Evolutionary conservation across 2,888 invertebrate genomes (phyloP).

Genomic region (Tyria jacobaeae): DNA sequence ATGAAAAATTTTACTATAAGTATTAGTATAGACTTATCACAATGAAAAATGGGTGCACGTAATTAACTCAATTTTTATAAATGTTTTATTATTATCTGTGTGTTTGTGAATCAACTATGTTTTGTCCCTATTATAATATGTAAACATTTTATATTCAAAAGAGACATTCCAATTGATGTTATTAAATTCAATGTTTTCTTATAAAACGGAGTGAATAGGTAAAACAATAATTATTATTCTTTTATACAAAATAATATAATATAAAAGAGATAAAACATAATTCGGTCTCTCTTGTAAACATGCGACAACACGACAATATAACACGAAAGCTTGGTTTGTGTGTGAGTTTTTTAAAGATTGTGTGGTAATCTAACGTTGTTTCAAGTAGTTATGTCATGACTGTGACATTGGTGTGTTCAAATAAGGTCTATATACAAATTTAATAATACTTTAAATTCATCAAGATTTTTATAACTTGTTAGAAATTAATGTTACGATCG

Average conservation of each 20-base stretch:
- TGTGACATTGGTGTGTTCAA: constrained; percentile 37
- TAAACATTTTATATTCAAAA: neutral
- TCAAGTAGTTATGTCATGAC: constrained; percentile 12
- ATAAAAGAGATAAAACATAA: constrained; percentile 19
- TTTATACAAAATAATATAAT: neutral
- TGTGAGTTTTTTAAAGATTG: constrained; percentile 43
- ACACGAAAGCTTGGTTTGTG: constrained; percentile 30
- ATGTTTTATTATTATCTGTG: constrained; percentile 14
- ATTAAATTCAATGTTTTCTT: constrained; percentile 8
- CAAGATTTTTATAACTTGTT: neutral
- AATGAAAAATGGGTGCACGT: constrained; percentile 28
- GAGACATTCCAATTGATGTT: constrained; percentile 13
- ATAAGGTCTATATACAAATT: constrained; percentile 25
- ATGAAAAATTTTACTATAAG: constrained; percentile 22
- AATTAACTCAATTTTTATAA: constrained; percentile 18
- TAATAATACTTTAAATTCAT: neutral
- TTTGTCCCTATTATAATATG: constrained; percentile 23
- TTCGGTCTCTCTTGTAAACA: constrained; percentile 9
- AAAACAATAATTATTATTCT: neutral
- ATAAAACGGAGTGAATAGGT: constrained; percentile 10
- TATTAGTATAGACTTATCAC: constrained; percentile 20
- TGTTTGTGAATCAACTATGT: constrained; percentile 19
- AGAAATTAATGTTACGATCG: too few relatives aligned
- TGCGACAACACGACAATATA: constrained; percentile 37
- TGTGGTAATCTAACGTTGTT: constrained; percentile 44